Evolutionary conservation across 2,113 vertebrate genomes (phyloP).

Genomic region (Gymnocephalus cernua): DNA sequence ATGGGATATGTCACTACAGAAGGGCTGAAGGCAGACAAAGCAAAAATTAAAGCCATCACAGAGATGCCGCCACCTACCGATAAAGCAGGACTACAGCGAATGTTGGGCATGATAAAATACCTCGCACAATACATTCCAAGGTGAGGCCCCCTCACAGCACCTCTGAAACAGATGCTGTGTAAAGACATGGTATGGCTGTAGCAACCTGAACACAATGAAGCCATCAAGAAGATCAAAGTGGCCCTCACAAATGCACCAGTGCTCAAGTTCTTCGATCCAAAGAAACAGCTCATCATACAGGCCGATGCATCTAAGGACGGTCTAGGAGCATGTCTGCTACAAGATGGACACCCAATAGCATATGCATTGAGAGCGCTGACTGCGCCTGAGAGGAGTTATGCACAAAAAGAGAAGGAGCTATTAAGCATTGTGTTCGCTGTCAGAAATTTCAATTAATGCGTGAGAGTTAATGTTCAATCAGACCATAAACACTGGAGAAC

Average conservation of each 20-base stretch:
- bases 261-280: no score
- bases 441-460: slow-evolving; percentile 11
- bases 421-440: background rate
- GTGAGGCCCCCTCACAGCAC: background rate
- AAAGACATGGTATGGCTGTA: background rate
- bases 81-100: background rate
- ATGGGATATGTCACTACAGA: background rate
- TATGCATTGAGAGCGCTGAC: slow-evolving; percentile 14
- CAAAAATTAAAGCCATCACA: background rate
- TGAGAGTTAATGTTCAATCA: slow-evolving; percentile 1
- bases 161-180: background rate
- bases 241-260: no score
- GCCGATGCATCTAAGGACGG: background rate
- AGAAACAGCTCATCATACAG: no score
- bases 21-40: background rate
- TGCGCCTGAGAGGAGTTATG: slow-evolving; percentile 4
- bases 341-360: background rate
- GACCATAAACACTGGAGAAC: slow-evolving; percentile 17
- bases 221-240: no score
- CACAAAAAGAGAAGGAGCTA: slow-evolving; percentile 29
- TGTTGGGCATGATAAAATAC: background rate
- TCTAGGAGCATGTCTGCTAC: background rate
- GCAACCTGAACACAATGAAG: no score
- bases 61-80: background rate
- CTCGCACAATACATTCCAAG: background rate